These are phyloP conservation scores for Philopotamus ludificatus DNA, from an alignment of 1,140 invertebrate species.

Conservation along the genomic window DNA sequence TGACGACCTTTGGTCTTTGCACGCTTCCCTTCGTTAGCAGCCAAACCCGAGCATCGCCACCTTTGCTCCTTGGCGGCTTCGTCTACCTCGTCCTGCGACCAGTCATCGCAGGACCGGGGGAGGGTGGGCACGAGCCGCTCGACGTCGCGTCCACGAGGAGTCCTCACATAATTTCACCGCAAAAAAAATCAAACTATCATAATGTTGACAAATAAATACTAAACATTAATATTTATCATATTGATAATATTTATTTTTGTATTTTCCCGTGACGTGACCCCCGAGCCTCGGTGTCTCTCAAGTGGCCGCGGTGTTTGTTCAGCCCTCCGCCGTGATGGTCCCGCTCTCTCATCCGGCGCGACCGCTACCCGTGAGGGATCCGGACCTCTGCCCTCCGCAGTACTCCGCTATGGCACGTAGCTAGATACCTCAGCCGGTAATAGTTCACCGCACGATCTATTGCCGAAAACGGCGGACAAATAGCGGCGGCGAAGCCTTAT, in stretches of 20 bases:
- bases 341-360: conserved; percentile 22
- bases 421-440: conserved; percentile 22
- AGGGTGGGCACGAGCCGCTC: no score
- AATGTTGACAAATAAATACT: neutral
- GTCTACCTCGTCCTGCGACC: conserved; percentile 11
- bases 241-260: no score
- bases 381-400: conserved; percentile 31
- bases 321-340: no score
- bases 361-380: conserved; percentile 17
- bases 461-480: conserved; percentile 33
- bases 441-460: conserved; percentile 39
- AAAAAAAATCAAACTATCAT: neutral
- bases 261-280: no score
- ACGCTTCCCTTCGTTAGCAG: conserved; percentile 57
- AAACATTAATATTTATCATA: neutral
- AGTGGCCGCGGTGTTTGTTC: no score
- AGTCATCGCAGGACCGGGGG: no score
- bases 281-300: no score
- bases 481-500: conserved; percentile 34
- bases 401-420: no score
- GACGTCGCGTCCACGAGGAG: neutral
- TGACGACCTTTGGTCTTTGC: conserved; percentile 56
- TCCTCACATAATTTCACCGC: neutral
- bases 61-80: conserved; percentile 31
- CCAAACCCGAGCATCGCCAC: conserved; percentile 46